A percentile compares a stretch with the other conserved stretches of the same genome.
These are phyloP conservation scores for Pyrocoelia pectoralis DNA, from an alignment of 2,888 invertebrate species.

Conservation along the genomic window DNA sequence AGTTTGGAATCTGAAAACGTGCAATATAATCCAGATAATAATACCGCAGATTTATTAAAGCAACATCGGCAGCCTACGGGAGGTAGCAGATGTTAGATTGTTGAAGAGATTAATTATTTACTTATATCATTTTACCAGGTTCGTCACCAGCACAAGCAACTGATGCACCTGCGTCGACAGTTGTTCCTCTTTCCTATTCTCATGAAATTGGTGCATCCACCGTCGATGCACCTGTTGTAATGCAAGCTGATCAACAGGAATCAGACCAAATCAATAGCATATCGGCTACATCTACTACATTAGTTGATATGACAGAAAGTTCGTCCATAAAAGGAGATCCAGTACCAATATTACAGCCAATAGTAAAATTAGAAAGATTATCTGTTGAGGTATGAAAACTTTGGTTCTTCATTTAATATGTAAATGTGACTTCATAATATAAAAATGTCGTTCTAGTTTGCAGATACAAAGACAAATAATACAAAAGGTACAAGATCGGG, in stretches of 20 bases:
- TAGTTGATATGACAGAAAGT: slow-evolving; percentile 10
- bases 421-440: too few relatives aligned
- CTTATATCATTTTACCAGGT: slow-evolving; percentile 52
- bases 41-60: slow-evolving; percentile 50
- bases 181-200: slow-evolving; percentile 49
- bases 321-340: background rate
- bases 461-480: slow-evolving; percentile 67
- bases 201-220: slow-evolving; percentile 14
- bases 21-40: slow-evolving; percentile 37
- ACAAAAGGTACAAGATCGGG: slow-evolving; percentile 59
- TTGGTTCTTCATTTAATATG: too few relatives aligned
- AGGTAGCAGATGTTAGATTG: slow-evolving; percentile 18
- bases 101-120: background rate
- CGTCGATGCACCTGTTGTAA: slow-evolving; percentile 3
- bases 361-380: slow-evolving; percentile 69
- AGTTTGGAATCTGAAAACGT: slow-evolving; percentile 30
- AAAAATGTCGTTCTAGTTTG: slow-evolving; percentile 58
- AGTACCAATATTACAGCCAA: slow-evolving; percentile 61
- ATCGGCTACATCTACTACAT: slow-evolving; percentile 26
- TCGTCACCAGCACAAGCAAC: slow-evolving; percentile 71
- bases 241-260: background rate
- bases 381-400: slow-evolving; percentile 59
- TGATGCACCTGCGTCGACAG: slow-evolving; percentile 66
- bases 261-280: slow-evolving; percentile 25
- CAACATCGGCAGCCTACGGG: slow-evolving; percentile 43